phyloP scores from a whole-genome alignment of 2,888 invertebrate species.

The Elysia crispata region DNA sequence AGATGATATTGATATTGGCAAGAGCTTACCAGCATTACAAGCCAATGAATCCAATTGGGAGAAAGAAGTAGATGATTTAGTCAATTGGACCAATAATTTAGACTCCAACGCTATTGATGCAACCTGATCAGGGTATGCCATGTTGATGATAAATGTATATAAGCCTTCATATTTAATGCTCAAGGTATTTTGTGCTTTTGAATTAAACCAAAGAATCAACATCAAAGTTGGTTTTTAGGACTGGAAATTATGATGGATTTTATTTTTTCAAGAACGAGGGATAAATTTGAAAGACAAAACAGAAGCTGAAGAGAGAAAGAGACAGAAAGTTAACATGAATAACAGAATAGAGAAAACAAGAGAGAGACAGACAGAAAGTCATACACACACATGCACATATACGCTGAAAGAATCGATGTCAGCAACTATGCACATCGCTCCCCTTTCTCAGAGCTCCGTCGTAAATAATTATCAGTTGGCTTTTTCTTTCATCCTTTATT shows the following conservation, averaged over 20 bases:
- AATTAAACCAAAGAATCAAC: background rate
- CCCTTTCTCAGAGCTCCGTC: too few relatives aligned
- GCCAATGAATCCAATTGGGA: constrained; percentile 70
- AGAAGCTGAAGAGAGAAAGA: background rate
- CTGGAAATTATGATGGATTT: too few relatives aligned
- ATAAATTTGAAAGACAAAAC: too few relatives aligned
- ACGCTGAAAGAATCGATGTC: too few relatives aligned
- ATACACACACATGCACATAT: background rate
- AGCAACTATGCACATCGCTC: too few relatives aligned
- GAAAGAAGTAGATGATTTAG: constrained; percentile 74
- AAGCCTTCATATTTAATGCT: too few relatives aligned
- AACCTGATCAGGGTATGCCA: constrained; percentile 31
- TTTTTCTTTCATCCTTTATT: too few relatives aligned
- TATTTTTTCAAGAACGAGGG: too few relatives aligned
- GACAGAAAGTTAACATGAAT: constrained; percentile 6
- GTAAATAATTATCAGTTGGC: background rate
- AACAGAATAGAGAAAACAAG: background rate
- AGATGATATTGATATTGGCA: constrained; percentile 48
- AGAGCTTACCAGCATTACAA: constrained; percentile 48
- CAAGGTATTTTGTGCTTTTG: too few relatives aligned
- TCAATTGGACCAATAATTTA: constrained; percentile 73
- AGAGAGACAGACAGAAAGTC: constrained; percentile 9
- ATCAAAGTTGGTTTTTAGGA: background rate
- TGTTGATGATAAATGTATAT: too few relatives aligned
- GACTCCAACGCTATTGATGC: constrained; percentile 64